Percentiles rank a stretch among this genome's conserved stretches.
phyloP scores from a whole-genome alignment of 1,140 invertebrate genomes.

The Xylocopa sonorina region DNA sequence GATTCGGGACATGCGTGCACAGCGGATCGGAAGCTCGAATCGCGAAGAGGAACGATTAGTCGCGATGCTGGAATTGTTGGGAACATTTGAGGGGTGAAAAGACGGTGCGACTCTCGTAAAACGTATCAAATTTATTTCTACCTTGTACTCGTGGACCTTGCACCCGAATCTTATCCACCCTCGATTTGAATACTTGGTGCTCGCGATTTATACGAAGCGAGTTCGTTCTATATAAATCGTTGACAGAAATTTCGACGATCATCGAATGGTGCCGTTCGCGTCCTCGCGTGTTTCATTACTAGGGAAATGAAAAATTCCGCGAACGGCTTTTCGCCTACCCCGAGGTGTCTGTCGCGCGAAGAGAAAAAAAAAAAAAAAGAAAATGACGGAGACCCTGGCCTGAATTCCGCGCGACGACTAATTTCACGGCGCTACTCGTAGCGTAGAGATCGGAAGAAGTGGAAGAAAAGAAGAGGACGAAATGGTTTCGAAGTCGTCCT shows the following conservation, averaged over 20 bases:
- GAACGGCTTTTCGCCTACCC: too few species aligned
- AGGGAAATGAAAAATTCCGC: not conserved
- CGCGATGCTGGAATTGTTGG: too few species aligned
- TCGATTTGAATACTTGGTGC: not conserved
- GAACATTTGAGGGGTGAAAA: not conserved
- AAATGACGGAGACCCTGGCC: not conserved
- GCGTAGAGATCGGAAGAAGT: not conserved
- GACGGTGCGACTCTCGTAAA: not conserved
- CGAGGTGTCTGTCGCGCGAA: too few species aligned
- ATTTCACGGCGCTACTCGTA: slow-evolving; percentile 18
- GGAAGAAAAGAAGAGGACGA: not conserved
- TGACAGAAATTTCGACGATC: too few species aligned
- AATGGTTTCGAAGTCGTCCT: slow-evolving; percentile 29
- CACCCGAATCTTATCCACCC: not conserved
- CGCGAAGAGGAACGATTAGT: not conserved
- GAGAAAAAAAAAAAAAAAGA: too few species aligned
- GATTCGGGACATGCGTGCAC: not conserved
- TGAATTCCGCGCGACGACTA: not conserved
- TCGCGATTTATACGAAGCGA: too few species aligned
- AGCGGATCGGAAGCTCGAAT: not conserved
- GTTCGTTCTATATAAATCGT: too few species aligned
- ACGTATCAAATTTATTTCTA: slow-evolving; percentile 45
- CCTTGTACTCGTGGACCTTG: not conserved
- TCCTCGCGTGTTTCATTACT: too few species aligned
- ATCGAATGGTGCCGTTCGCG: too few species aligned